Evolutionary conservation across 2,888 invertebrate species (phyloP), one percentile per base, ranked within the genome.

Genomic region (Rapana venosa): DNA sequence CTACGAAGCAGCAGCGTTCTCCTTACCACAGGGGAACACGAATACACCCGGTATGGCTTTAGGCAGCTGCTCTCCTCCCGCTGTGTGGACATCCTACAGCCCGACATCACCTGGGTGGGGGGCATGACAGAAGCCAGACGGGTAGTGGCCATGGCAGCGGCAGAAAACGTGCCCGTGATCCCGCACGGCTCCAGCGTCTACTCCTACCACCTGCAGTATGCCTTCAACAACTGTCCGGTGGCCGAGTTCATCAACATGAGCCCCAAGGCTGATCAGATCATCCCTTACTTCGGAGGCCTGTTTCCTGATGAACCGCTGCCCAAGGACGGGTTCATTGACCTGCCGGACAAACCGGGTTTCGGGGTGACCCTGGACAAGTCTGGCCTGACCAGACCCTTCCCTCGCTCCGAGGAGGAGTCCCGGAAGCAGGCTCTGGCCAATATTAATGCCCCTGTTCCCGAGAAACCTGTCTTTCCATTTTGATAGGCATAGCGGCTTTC

Each of bases 101-200:
- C 95, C 1, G 95, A 95, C 90, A 95, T 95, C 90, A 95, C 95
- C n/a, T 95, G 95, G 95, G 88, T 95, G 32, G 95, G 95, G n/a
- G 95, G 95, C 2, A 94, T 95, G 13, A 95, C 95, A 5, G 95
- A 95, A 91, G 95, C 95, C 35, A 92, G 94, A 66, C 91, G 95
- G 30, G 93, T 95, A 35, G 94, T 95, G 89, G 95, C 95, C 81
- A 94, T 95, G 94, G 95, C 95, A 74, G 94, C 95, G 13, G 94
- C 95, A 0, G 92, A 94, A 61, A 95, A 95, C 88, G 92, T 93
- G 0, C 89, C 95, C 61, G 94, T 95, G 17, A 94, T 95, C 66
- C 95, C 95, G 1, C 95, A 95, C 89, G 95, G 95, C 11, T 95
- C 95, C 35, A 95, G 95, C 81, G 94, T 95, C 11, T 95, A 95